These are phyloP conservation scores for Lasioglossum figueresi DNA, from an alignment of 2,888 invertebrate species.

Conservation along the genomic window DNA sequence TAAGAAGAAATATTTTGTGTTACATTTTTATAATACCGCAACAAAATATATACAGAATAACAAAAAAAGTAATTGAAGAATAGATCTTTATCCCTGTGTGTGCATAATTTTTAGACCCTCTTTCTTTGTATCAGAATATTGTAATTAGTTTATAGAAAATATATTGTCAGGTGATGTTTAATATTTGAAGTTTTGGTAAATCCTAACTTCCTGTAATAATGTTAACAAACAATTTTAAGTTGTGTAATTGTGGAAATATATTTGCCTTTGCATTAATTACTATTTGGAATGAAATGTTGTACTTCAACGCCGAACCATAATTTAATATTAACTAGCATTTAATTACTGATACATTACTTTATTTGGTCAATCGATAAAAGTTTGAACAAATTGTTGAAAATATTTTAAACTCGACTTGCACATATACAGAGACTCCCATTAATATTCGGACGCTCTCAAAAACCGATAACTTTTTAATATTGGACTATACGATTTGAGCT, in stretches of 20 bases:
- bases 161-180: conserved; percentile 83
- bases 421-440: no score
- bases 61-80: conserved; percentile 67
- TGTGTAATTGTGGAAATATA: conserved; percentile 2
- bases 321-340: background rate
- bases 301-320: background rate
- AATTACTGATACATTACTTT: background rate
- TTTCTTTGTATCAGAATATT: conserved; percentile 83
- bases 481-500: no score
- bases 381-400: background rate
- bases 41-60: conserved; percentile 81
- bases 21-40: conserved; percentile 83
- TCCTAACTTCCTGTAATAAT: conserved; percentile 51
- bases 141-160: conserved; percentile 82
- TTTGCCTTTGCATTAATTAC: background rate
- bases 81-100: conserved; percentile 78
- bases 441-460: no score
- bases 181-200: conserved; percentile 69
- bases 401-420: background rate
- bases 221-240: background rate
- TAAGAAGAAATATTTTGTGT: conserved; percentile 83
- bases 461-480: no score
- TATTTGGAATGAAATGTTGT: background rate
- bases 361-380: background rate
- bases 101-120: conserved; percentile 81